Evolutionary conservation across 1,140 invertebrate genomes (phyloP), one percentile per base, ranked within the genome.

Genomic region (Philaenus spumarius): DNA sequence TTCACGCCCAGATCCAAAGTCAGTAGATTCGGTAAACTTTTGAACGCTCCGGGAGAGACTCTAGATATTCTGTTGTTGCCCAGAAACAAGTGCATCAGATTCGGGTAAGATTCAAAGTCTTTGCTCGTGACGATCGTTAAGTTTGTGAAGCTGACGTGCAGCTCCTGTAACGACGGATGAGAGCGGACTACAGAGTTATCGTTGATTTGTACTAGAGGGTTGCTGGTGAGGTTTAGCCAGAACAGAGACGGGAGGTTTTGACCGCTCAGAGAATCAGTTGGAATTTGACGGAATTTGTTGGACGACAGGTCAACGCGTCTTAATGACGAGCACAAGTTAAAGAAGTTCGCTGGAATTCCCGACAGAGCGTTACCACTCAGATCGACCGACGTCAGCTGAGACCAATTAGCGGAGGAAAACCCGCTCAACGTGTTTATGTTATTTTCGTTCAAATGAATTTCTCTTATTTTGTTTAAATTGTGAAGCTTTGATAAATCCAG

Each of bases 1-100:
- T 95, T 95, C 56, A 82, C 75, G 48, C 89, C 89, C 15, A 95
- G 74, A 72, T 95, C 90, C 6, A 95, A 77, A 0, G 82, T 83
- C 14, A 87, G 74, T 39, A 95, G 75, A 69, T 84, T 83, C 11
- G 81, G 80, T 15, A 95, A 72, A 59, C 82, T 83, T 37, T 81
- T 80, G 69, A 95, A 95, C 26, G 90, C 87, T 1, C 89, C 86
- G 0, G 91, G 90, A 0, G 90, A 93, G 50, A 95, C 80, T 59
- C 86, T 78, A 5, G 80, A 80, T 19, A 95, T 88, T 59, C 80
- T 77, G 70, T 93, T 94, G 60, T 82, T 76, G 1, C 78, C 75
- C 37, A 95, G 70, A 61, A 82, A 84, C 15, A 94, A 75, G 64
- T 84, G 83, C 64, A 86, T 78, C 11, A 95, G 73, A 0, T 82